Percentiles rank a stretch among this genome's conserved stretches.
These are phyloP conservation scores for Mobula birostris DNA, from an alignment of 2,113 vertebrate genomes.

Conservation along the genomic window DNA sequence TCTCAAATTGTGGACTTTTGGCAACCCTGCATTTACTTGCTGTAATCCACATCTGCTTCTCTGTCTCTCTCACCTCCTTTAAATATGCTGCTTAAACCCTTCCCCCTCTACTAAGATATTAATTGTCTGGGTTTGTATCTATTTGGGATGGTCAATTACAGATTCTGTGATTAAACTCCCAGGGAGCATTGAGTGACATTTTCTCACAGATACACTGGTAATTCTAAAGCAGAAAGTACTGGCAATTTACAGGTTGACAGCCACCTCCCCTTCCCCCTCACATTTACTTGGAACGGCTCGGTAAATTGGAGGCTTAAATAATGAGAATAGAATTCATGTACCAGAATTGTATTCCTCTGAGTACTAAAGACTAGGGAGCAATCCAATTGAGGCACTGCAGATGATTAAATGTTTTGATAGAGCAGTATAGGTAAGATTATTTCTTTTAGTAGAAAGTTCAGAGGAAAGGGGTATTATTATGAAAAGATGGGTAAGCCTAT, in stretches of 20 bases:
- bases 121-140: background rate
- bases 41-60: background rate
- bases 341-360: too few relatives aligned
- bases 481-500: too few relatives aligned
- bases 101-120: background rate
- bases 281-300: background rate
- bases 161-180: background rate
- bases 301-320: background rate
- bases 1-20: background rate
- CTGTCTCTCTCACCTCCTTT: background rate
- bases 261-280: background rate
- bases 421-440: too few relatives aligned
- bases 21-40: too few relatives aligned
- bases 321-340: too few relatives aligned
- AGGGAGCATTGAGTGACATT: background rate
- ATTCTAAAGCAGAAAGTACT: background rate
- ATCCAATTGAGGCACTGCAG: too few relatives aligned
- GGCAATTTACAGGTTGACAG: background rate
- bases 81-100: background rate
- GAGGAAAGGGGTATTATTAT: too few relatives aligned
- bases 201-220: background rate
- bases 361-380: too few relatives aligned
- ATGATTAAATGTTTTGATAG: too few relatives aligned
- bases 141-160: background rate
- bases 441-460: too few relatives aligned